A percentile compares a stretch with the other conserved stretches of the same genome.
Evolutionary conservation across 2,113 vertebrate genomes (phyloP).

Genomic region (Egretta garzetta): DNA sequence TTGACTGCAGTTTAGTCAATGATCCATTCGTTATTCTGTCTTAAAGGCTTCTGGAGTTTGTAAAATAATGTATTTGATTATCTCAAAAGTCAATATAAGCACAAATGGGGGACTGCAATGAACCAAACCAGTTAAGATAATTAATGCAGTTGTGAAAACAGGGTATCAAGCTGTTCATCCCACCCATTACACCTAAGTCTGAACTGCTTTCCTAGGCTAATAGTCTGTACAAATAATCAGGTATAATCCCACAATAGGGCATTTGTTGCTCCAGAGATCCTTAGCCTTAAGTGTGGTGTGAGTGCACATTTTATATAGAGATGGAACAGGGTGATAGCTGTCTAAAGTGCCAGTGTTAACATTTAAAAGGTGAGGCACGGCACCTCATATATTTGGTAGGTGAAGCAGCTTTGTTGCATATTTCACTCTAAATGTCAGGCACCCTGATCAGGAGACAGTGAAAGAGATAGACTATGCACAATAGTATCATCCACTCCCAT

Average conservation of each 20-base stretch:
- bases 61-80: conserved; percentile 75
- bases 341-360: not conserved
- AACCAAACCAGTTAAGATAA: conserved; percentile 19
- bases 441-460: not conserved
- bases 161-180: not conserved
- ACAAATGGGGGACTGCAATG: conserved; percentile 20
- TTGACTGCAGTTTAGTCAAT: conserved; percentile 71
- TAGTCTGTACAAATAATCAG: not conserved
- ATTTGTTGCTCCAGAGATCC: not conserved
- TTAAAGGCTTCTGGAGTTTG: conserved; percentile 59
- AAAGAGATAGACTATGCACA: not conserved
- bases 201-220: not conserved
- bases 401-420: not conserved
- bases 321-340: not conserved
- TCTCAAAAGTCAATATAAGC: conserved; percentile 71
- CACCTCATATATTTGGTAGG: not conserved
- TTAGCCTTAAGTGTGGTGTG: not conserved
- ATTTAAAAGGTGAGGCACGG: not conserved
- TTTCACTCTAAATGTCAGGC: not conserved
- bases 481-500: not conserved
- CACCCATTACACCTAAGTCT: not conserved
- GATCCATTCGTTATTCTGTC: conserved; percentile 72
- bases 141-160: conserved; percentile 28
- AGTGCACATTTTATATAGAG: not conserved
- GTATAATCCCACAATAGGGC: not conserved